Evolutionary conservation across 2,113 vertebrate genomes (phyloP).

Genomic region (Oxyura jamaicensis): DNA sequence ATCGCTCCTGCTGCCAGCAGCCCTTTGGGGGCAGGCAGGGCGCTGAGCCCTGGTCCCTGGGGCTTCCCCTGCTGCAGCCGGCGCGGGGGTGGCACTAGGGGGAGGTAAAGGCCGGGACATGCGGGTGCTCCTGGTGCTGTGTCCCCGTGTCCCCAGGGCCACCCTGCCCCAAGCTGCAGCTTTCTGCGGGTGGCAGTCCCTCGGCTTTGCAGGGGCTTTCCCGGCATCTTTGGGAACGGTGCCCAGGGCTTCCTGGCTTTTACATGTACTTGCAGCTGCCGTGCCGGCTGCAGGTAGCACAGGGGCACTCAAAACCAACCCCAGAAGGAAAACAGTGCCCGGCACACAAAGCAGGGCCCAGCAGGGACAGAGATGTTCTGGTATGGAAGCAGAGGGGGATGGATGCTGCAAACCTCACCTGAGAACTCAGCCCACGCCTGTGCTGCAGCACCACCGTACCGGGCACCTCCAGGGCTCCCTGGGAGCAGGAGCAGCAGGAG

Average conservation of each 20-base stretch:
- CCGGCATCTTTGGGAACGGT: background rate
- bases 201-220: background rate
- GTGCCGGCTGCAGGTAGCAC: accelerated
- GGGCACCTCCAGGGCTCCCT: background rate
- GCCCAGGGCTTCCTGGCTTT: accelerated
- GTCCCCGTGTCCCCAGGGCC: background rate
- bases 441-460: background rate
- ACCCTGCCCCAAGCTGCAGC: background rate
- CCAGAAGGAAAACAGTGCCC: background rate
- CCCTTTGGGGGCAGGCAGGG: background rate
- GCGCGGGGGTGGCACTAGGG: slow-evolving; percentile 33
- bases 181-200: accelerated
- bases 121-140: background rate
- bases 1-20: background rate
- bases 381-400: background rate
- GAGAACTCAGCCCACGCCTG: background rate
- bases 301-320: background rate
- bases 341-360: accelerated
- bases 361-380: accelerated
- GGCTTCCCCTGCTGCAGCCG: too few species aligned
- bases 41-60: background rate
- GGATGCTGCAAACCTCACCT: background rate
- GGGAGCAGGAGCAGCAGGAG: background rate
- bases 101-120: slow-evolving; percentile 59
- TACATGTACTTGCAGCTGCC: background rate